Conservation (phyloP, 2,113 vertebrate species). For the Leucosticte australis region DNA sequence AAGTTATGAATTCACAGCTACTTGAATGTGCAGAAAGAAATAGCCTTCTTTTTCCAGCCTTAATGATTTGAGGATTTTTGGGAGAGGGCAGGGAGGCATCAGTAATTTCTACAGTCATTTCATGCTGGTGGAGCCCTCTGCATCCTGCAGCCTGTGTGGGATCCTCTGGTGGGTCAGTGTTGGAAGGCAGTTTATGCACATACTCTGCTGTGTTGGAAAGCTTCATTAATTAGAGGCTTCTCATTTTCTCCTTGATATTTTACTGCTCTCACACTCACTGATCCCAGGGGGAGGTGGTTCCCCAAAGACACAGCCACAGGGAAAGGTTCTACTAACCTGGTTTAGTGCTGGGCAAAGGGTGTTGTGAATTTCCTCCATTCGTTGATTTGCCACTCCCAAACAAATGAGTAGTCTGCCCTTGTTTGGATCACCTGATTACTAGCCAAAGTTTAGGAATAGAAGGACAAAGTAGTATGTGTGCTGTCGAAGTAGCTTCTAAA, state of each 20-base stretch:
- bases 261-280: not conserved
- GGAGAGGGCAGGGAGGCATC: not conserved
- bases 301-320: not conserved
- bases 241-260: not conserved
- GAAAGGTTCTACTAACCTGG: not conserved
- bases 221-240: not conserved
- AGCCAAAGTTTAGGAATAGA: conserved; percentile 9
- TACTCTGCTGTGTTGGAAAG: not conserved
- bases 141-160: fast-evolving
- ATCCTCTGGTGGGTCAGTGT: not conserved
- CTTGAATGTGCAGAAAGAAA: not conserved
- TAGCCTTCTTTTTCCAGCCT: not conserved
- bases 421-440: not conserved
- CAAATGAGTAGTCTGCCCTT: not conserved
- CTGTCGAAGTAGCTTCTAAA: not conserved
- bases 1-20: not conserved
- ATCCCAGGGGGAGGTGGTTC: not conserved
- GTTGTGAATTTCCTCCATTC: not conserved
- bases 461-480: not conserved
- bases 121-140: not conserved
- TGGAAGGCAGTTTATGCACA: not conserved
- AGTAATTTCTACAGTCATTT: not conserved
- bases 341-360: not conserved
- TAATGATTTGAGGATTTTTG: not conserved
- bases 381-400: not conserved